Percentiles rank a stretch among this genome's conserved stretches.
phyloP scores from a whole-genome alignment of 2,797 vertebrate species.

The Fundulus diaphanus region DNA sequence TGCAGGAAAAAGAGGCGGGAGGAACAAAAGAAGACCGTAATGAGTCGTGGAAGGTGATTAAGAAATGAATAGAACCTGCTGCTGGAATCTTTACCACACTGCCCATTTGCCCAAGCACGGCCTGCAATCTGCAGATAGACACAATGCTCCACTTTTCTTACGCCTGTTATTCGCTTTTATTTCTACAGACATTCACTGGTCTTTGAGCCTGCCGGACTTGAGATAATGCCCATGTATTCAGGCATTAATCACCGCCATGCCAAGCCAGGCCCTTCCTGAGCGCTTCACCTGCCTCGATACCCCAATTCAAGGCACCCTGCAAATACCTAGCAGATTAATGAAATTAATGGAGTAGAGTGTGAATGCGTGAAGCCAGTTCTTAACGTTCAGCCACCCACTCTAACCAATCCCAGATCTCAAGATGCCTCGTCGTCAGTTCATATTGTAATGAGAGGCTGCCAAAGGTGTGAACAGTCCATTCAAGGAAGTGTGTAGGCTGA shows the following conservation, averaged over 20 bases:
- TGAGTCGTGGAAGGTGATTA: slow-evolving; percentile 78
- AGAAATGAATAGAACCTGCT: slow-evolving; percentile 66
- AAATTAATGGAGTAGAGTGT: slow-evolving; percentile 54
- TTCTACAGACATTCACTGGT: slow-evolving; percentile 66
- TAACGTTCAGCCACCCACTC: slow-evolving; percentile 43
- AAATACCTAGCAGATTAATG: slow-evolving; percentile 62
- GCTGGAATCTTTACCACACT: slow-evolving; percentile 53
- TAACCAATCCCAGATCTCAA: slow-evolving; percentile 40
- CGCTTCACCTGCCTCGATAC: slow-evolving; percentile 64
- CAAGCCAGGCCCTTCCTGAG: slow-evolving; percentile 23
- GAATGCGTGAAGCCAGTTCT: slow-evolving; percentile 38
- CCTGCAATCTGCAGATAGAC: slow-evolving; percentile 74
- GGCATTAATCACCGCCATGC: slow-evolving; percentile 67
- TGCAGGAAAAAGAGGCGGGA: slow-evolving; percentile 41
- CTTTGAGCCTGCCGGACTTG: slow-evolving; percentile 60
- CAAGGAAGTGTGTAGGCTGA: slow-evolving; percentile 38
- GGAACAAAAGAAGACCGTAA: slow-evolving; percentile 76
- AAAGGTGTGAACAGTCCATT: slow-evolving; percentile 39
- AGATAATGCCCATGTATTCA: slow-evolving; percentile 71
- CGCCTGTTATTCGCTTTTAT: slow-evolving; percentile 65
- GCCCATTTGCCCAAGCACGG: slow-evolving; percentile 40
- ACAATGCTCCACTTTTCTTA: slow-evolving; percentile 39
- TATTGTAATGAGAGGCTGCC: slow-evolving; percentile 56
- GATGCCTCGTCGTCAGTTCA: slow-evolving; percentile 54
- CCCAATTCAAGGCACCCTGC: slow-evolving; percentile 60